Evolutionary conservation across 2,888 invertebrate genomes (phyloP), one percentile per base, ranked within the genome.

Genomic region (Byasa hedistus): DNA sequence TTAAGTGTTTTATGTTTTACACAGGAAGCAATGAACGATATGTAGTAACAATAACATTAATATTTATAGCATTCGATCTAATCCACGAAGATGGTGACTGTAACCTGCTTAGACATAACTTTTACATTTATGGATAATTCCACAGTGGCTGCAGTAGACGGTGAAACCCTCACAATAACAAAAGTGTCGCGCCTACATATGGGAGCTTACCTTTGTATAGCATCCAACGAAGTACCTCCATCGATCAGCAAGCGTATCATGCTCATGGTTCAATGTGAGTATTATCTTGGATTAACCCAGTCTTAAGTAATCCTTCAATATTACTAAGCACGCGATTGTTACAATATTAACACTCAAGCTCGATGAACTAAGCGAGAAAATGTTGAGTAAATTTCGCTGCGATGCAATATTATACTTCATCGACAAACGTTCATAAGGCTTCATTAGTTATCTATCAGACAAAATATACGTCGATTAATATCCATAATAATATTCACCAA

Each of bases 191-290:
- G 98, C 58, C 93, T 97, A 70, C 97, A 97, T 85, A 98, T 98
- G 97, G 98, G 97, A 27, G 96, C 97, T 44, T 98, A 98, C 88
- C 92, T 98, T 70, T 98, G 98, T 89, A 97, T 98, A 73, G 98
- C 98, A 19, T 96, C 96, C 67, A 98, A 98, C 83, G 97, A 97
- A 66, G 97, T 98, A 39, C 97, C 97, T 36, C 98, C 98, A 15
- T 96, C 97, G 60, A 97, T 96, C 79, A 97, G 97, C 89, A 96
- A 96, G 85, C 93, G 96, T 76, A 96, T 97, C 72, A 94, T 95
- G 87, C 93, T 97, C 65, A 94, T 95, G 87, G 96, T 97, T 65
- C 96, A 96, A 88, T 96, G 96, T 96, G 89, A 95, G 96, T 95
- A 82, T 75, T 70, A 68, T 67, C 69, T 65, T n/a, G 65, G 66